Evolutionary conservation across 2,888 invertebrate genomes (phyloP).

Genomic region (Drosophila imparisetae): DNA sequence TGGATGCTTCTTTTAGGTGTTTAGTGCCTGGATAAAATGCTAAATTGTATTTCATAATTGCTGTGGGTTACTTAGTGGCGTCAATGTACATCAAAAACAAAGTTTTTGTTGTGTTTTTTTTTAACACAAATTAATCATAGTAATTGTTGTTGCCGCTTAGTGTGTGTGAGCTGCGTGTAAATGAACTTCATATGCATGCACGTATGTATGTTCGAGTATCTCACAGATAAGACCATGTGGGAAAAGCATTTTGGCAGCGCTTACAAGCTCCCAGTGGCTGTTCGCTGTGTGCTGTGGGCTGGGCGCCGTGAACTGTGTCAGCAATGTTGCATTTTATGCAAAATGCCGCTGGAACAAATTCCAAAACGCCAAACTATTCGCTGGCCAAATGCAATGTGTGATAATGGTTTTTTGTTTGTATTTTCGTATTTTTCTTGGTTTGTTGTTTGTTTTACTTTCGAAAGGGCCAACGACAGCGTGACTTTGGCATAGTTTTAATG

Average conservation of each 20-base stretch:
- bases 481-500: constrained; percentile 74
- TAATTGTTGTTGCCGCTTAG: constrained; percentile 58
- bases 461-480: constrained; percentile 65
- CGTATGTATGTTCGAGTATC: constrained; percentile 34
- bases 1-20: constrained; percentile 46
- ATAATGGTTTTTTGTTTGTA: constrained; percentile 51
- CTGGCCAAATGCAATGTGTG: constrained; percentile 47
- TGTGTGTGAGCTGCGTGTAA: constrained; percentile 70
- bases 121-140: constrained; percentile 69
- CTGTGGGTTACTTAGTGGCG: constrained; percentile 52
- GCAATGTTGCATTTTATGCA: constrained; percentile 69
- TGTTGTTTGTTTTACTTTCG: constrained; percentile 26
- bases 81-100: constrained; percentile 63
- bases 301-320: constrained; percentile 74
- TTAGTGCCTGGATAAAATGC: constrained; percentile 64
- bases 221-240: constrained; percentile 59
- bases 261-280: constrained; percentile 29
- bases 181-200: constrained; percentile 64
- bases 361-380: constrained; percentile 53
- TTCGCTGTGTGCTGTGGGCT: constrained; percentile 31
- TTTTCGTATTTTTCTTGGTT: constrained; percentile 4
- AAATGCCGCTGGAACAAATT: constrained; percentile 50
- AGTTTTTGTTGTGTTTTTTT: constrained; percentile 19
- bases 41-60: constrained; percentile 78
- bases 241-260: constrained; percentile 76